Conservation (phyloP, 2,113 vertebrate genomes). For the Ornithorhynchus anatinus region DNA sequence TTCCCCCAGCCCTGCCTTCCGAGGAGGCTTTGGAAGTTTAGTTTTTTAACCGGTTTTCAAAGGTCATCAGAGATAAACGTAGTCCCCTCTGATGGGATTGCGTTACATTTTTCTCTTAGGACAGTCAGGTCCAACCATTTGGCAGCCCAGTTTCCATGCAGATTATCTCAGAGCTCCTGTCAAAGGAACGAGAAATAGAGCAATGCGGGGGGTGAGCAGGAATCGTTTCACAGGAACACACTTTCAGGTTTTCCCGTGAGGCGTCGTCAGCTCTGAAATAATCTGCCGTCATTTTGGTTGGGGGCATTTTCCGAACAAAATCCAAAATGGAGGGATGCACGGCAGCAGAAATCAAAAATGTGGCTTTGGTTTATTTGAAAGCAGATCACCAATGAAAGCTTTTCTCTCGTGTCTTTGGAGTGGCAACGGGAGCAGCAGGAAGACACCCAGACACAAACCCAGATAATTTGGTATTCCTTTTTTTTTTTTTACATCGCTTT, state of each 20-base stretch:
- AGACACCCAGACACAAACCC: constrained; percentile 15
- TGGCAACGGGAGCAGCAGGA: constrained; percentile 1
- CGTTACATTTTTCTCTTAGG: no score
- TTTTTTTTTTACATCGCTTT: constrained; percentile 38
- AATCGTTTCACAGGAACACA: neutral
- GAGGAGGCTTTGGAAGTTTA: no score
- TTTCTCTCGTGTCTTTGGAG: neutral
- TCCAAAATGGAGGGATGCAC: neutral
- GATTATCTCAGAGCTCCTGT: neutral
- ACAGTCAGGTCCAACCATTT: constrained; percentile 43
- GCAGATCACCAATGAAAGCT: neutral
- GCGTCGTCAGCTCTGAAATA: neutral
- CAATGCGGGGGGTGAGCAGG: neutral
- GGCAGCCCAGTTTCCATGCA: constrained; percentile 3
- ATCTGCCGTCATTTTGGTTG: neutral
- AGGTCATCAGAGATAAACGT: no score
- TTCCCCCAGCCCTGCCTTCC: no score
- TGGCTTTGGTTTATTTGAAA: neutral
- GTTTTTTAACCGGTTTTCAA: no score
- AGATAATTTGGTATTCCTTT: neutral
- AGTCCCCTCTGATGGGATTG: no score
- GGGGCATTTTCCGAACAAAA: constrained; percentile 12
- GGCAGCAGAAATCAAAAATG: neutral
- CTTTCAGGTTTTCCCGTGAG: neutral
- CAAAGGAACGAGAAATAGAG: neutral